These are phyloP conservation scores for Kryptopterus vitreolus DNA, from an alignment of 2,797 vertebrate species.

Conservation along the genomic window DNA sequence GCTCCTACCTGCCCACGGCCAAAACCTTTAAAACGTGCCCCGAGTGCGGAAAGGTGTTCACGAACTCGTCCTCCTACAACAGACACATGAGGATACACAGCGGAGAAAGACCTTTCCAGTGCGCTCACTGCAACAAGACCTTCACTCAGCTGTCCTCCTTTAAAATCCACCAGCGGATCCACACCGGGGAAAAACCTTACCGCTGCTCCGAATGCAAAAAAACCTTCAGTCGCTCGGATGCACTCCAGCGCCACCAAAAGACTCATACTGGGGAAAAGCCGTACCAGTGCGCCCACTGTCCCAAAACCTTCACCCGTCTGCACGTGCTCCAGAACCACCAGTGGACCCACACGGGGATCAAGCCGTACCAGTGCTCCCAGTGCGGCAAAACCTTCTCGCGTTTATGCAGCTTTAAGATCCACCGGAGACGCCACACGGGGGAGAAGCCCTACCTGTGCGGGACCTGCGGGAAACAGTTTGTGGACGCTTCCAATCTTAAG, in stretches of 20 bases:
- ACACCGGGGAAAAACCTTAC: slow-evolving; percentile 47
- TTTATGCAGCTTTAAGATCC: slow-evolving; percentile 38
- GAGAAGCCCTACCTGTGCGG: slow-evolving; percentile 63
- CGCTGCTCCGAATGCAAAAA: slow-evolving; percentile 36
- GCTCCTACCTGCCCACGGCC: not conserved
- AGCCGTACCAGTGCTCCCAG: slow-evolving; percentile 44
- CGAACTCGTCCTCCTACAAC: slow-evolving; percentile 28
- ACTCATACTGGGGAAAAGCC: slow-evolving; percentile 49
- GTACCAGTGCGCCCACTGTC: slow-evolving; percentile 39
- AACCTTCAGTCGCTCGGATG: slow-evolving; percentile 34
- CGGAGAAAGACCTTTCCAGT: slow-evolving; percentile 32
- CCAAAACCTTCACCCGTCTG: slow-evolving; percentile 35
- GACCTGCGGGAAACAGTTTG: slow-evolving; percentile 60
- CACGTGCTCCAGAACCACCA: slow-evolving; percentile 47
- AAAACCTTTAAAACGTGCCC: slow-evolving; percentile 28
- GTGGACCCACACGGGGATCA: slow-evolving; percentile 44
- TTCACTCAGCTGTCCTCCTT: slow-evolving; percentile 29
- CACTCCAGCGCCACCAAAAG: slow-evolving; percentile 43
- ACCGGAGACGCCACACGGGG: slow-evolving; percentile 35
- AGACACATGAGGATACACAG: slow-evolving; percentile 50
- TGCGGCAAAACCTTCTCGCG: slow-evolving; percentile 34
- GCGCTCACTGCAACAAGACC: slow-evolving; percentile 36
- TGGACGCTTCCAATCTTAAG: slow-evolving; percentile 39
- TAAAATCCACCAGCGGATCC: slow-evolving; percentile 44
- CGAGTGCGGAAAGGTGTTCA: slow-evolving; percentile 38